phyloP scores from a whole-genome alignment of 2,797 vertebrate species.

The Oceanodroma leucorhoa region DNA sequence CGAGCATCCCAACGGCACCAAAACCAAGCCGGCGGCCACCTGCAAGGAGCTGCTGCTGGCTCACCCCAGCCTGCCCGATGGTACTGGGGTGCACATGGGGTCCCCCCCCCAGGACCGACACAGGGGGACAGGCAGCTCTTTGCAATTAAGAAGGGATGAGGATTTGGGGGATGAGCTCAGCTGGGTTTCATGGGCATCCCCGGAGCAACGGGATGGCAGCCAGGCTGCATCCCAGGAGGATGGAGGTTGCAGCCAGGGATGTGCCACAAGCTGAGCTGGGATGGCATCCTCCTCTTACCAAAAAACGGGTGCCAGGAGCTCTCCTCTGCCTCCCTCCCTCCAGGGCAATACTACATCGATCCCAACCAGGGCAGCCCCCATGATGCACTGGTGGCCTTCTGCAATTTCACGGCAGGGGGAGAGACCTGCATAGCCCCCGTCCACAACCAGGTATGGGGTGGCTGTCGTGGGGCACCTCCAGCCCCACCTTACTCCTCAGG shows the following conservation, averaged over 20 bases:
- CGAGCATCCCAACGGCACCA: conserved; percentile 85
- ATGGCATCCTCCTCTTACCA: accelerated
- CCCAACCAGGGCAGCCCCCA: conserved; percentile 88
- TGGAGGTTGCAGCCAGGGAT: not conserved
- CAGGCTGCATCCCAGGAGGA: not conserved
- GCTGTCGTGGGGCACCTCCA: accelerated
- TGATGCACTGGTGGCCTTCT: conserved; percentile 85
- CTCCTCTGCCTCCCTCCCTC: not conserved
- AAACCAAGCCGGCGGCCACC: conserved; percentile 82
- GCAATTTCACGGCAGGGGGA: conserved; percentile 83
- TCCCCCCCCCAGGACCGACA: accelerated
- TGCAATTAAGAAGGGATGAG: not conserved
- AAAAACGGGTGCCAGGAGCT: not conserved
- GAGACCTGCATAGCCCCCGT: conserved; percentile 85
- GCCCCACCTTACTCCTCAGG: accelerated
- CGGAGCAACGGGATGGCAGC: accelerated
- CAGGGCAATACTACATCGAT: conserved; percentile 91
- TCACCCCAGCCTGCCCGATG: conserved; percentile 80
- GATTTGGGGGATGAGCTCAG: not conserved
- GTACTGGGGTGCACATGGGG: conserved; percentile 54
- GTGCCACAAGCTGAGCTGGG: not conserved
- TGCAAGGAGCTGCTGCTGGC: conserved; percentile 89
- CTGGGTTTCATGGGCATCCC: not conserved
- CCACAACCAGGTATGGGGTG: conserved; percentile 74
- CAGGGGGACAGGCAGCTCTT: not conserved